Evolutionary conservation across 2,888 invertebrate genomes (phyloP).

Genomic region (Leucozona laternaria): DNA sequence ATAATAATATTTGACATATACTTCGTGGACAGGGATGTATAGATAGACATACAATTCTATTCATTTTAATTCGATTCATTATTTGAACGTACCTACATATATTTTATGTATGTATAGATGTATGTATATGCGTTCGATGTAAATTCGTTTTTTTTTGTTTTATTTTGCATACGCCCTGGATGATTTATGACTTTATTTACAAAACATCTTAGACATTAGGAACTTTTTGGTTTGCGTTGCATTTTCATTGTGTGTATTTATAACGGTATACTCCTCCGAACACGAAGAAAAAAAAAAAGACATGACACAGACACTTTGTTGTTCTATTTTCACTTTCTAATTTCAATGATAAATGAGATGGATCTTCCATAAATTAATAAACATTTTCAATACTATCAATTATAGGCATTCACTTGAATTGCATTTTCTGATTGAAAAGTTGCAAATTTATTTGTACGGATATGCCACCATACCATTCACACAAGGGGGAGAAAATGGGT

Average conservation of each 20-base stretch:
- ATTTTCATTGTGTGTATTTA: conserved; percentile 41
- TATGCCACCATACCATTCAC: conserved; percentile 36
- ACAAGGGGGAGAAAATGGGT: conserved; percentile 47
- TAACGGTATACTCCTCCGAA: background rate
- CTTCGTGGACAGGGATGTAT: conserved; percentile 14
- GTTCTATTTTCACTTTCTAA: conserved; percentile 42
- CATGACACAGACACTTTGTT: conserved; percentile 43
- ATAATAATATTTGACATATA: conserved; percentile 50
- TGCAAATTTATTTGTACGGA: conserved; percentile 16
- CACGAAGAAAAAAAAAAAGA: background rate
- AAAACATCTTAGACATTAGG: conserved; percentile 30
- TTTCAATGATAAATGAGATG: background rate
- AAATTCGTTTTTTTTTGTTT: too few relatives aligned
- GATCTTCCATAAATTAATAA: background rate
- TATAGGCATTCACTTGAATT: background rate
- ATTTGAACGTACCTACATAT: conserved; percentile 5
- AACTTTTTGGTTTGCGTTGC: conserved; percentile 46
- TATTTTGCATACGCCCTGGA: too few relatives aligned
- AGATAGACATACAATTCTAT: conserved; percentile 45
- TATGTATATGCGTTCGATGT: too few relatives aligned
- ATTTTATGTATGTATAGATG: too few relatives aligned
- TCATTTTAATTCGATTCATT: conserved; percentile 62
- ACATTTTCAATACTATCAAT: background rate
- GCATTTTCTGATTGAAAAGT: conserved; percentile 11
- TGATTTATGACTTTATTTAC: background rate